These are phyloP conservation scores for Heliconius nattereri DNA, from an alignment of 1,140 invertebrate species.

Conservation along the genomic window DNA sequence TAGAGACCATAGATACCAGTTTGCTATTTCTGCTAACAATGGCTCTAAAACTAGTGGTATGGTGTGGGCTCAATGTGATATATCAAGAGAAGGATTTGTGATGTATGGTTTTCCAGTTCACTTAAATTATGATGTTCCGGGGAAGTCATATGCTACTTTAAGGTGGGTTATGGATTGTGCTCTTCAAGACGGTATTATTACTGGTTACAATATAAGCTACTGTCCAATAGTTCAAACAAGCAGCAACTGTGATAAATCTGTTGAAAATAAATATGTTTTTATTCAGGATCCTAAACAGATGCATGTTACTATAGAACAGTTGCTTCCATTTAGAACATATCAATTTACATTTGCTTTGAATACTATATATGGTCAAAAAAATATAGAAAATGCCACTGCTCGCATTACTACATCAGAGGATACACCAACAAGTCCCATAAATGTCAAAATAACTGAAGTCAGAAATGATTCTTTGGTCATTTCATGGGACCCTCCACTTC, in stretches of 20 bases:
- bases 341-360: constrained; percentile 87
- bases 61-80: constrained; percentile 88
- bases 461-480: constrained; percentile 86
- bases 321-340: constrained; percentile 91
- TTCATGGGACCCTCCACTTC: constrained; percentile 85
- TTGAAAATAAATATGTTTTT: constrained; percentile 67
- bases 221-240: constrained; percentile 83
- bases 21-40: constrained; percentile 88
- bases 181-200: constrained; percentile 84
- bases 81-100: constrained; percentile 85
- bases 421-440: constrained; percentile 81
- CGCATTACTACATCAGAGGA: constrained; percentile 89
- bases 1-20: constrained; percentile 72
- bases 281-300: constrained; percentile 60
- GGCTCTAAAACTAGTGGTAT: constrained; percentile 86
- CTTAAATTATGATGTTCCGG: constrained; percentile 80
- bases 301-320: constrained; percentile 78
- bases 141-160: constrained; percentile 83
- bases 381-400: constrained; percentile 85
- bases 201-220: constrained; percentile 86
- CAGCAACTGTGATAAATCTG: constrained; percentile 59
- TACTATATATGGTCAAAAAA: constrained; percentile 86
- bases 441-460: constrained; percentile 83
- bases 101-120: constrained; percentile 86
- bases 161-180: constrained; percentile 88